A percentile compares a stretch with the other conserved stretches of the same genome.
These are phyloP conservation scores for Anolis apletophallus DNA, from an alignment of 2,797 vertebrate genomes.

Conservation along the genomic window DNA sequence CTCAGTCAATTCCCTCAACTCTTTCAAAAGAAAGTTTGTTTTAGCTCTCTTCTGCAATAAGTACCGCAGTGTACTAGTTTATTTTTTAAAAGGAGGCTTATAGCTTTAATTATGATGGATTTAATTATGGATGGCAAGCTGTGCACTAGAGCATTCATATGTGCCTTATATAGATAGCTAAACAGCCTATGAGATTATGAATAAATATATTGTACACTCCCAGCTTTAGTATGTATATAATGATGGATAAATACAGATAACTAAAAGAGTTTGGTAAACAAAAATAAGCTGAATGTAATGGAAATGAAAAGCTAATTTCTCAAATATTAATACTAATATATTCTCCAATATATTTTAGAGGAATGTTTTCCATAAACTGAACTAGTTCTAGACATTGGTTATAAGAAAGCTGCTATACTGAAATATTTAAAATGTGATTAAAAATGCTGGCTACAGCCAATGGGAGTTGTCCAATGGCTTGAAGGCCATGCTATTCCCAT, in stretches of 20 bases:
- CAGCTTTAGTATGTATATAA: background rate
- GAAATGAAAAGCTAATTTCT: background rate
- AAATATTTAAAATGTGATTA: background rate
- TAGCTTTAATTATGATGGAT: no score
- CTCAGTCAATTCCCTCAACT: background rate
- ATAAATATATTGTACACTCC: background rate
- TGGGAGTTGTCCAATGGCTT: no score
- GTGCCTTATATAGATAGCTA: background rate
- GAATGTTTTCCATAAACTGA: background rate
- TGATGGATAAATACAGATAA: background rate
- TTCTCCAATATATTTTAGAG: background rate
- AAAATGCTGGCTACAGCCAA: no score
- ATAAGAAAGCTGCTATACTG: background rate
- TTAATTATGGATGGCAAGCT: no score
- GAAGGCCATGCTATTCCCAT: no score
- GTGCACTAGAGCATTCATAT: background rate
- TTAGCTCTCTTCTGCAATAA: background rate
- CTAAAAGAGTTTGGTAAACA: background rate
- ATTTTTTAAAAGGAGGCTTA: background rate
- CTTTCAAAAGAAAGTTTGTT: background rate
- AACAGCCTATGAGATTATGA: background rate
- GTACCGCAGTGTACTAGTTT: background rate
- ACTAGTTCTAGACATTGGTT: background rate
- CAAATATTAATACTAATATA: background rate
- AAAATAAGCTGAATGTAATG: background rate